phyloP scores from a whole-genome alignment of 2,113 vertebrate genomes.

The Microtus montanus region DNA sequence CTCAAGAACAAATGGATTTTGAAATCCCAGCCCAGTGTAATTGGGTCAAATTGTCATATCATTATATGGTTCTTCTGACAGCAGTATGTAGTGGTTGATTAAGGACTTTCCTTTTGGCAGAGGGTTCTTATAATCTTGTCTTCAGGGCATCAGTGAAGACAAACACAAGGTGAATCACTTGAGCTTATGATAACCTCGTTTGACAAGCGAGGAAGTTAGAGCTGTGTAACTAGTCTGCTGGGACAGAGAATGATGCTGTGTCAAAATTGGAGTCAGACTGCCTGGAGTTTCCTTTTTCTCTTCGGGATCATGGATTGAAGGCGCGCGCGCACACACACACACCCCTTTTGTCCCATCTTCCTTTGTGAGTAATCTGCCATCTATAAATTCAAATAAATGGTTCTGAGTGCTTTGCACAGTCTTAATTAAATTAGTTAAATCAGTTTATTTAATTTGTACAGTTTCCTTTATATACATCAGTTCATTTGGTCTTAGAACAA shows the following conservation, averaged over 20 bases:
- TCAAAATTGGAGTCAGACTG: not conserved
- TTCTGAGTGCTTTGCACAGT: not conserved
- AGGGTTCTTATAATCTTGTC: not conserved
- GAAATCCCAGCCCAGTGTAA: not conserved
- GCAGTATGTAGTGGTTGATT: not conserved
- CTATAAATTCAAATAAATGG: not conserved
- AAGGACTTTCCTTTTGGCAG: slow-evolving; percentile 30
- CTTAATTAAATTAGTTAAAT: not conserved
- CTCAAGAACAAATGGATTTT: not conserved
- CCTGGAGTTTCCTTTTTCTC: not conserved
- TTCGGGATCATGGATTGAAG: not conserved
- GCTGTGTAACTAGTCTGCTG: not conserved
- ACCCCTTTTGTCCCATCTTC: not conserved
- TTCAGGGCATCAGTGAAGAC: not conserved
- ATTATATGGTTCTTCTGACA: not conserved
- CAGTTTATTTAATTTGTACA: not conserved
- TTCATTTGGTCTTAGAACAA: not conserved
- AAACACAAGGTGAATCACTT: not conserved
- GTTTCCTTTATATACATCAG: not conserved
- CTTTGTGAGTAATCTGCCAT: not conserved
- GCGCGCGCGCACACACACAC: too few relatives aligned
- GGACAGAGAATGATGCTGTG: not conserved
- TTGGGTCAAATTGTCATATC: not conserved
- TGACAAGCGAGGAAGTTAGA: slow-evolving; percentile 9
- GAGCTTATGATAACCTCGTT: not conserved